These are phyloP conservation scores for Andrena praecox DNA, from an alignment of 2,888 invertebrate species.

Conservation along the genomic window DNA sequence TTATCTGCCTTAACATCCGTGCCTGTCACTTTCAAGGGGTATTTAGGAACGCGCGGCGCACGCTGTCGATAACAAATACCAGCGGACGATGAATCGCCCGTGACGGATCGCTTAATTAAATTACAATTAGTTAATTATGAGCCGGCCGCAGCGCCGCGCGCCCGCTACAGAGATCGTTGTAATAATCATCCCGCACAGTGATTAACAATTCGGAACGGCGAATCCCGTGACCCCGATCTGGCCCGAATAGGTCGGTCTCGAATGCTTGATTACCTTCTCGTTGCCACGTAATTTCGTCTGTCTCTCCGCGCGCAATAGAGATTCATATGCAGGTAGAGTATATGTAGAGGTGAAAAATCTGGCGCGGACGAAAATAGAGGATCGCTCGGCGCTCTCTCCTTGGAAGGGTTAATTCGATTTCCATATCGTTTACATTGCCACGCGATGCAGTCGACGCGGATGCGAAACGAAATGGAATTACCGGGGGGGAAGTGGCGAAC, in stretches of 20 bases:
- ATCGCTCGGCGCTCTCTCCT: neutral
- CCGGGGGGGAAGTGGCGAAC: neutral
- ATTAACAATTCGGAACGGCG: constrained; percentile 35
- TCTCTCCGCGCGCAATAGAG: neutral
- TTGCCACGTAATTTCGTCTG: neutral
- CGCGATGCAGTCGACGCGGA: neutral
- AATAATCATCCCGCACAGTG: constrained; percentile 28
- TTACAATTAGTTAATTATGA: constrained; percentile 45
- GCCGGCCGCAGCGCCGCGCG: neutral
- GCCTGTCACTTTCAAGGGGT: constrained; percentile 36
- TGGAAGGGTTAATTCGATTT: neutral
- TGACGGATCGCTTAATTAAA: constrained; percentile 46
- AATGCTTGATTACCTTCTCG: constrained; percentile 4
- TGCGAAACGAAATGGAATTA: constrained; percentile 1
- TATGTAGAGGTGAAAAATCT: neutral
- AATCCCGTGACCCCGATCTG: constrained; percentile 11
- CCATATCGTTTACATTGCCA: neutral
- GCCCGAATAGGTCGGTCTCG: neutral
- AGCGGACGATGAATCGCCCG: constrained; percentile 3
- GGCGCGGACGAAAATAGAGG: neutral
- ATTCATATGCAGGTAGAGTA: neutral
- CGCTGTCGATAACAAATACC: constrained; percentile 45
- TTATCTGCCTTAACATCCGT: constrained; percentile 3
- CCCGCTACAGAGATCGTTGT: constrained; percentile 3
- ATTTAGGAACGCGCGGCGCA: constrained; percentile 8